These are phyloP conservation scores for Agapetus fuscipes DNA, from an alignment of 2,888 invertebrate genomes.

Conservation along the genomic window DNA sequence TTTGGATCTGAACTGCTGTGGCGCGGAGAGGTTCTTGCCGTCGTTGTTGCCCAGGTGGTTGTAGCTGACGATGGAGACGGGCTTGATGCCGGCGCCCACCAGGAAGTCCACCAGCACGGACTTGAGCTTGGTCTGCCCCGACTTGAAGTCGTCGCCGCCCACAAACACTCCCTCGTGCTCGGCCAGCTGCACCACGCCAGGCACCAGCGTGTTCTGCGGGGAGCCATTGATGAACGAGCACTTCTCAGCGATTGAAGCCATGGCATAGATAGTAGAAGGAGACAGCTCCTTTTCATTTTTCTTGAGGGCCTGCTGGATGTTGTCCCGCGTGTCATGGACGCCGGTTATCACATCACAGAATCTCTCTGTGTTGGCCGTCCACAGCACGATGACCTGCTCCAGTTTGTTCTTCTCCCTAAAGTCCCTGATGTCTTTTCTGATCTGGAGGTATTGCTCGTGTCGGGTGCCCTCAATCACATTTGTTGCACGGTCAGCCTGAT, in stretches of 20 bases:
- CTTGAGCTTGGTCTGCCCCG: constrained; percentile 95
- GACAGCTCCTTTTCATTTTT: constrained; percentile 73
- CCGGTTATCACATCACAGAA: constrained; percentile 69
- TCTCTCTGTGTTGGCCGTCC: constrained; percentile 96
- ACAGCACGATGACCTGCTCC: constrained; percentile 74
- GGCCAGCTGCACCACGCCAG: constrained; percentile 74
- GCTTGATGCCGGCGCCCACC: constrained; percentile 85
- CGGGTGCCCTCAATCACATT: constrained; percentile 71
- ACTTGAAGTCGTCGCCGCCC: constrained; percentile 95
- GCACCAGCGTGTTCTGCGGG: constrained; percentile 93
- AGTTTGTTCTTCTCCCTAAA: constrained; percentile 65
- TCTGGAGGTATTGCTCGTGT: constrained; percentile 61
- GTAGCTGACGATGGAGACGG: constrained; percentile 93
- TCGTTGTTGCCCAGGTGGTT: constrained; percentile 98
- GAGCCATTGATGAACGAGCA: constrained; percentile 94
- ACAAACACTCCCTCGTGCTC: constrained; percentile 68
- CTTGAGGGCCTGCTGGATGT: constrained; percentile 66
- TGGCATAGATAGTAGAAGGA: constrained; percentile 89
- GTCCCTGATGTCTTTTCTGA: constrained; percentile 77
- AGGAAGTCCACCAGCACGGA: constrained; percentile 94
- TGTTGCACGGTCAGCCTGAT: constrained; percentile 81
- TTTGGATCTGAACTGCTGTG: constrained; percentile 80
- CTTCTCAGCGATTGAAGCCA: constrained; percentile 83
- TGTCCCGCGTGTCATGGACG: constrained; percentile 75
- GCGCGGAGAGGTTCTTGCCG: constrained; percentile 88